Conservation (phyloP, 1,140 invertebrate species). For the Drosophila punjabiensis region DNA sequence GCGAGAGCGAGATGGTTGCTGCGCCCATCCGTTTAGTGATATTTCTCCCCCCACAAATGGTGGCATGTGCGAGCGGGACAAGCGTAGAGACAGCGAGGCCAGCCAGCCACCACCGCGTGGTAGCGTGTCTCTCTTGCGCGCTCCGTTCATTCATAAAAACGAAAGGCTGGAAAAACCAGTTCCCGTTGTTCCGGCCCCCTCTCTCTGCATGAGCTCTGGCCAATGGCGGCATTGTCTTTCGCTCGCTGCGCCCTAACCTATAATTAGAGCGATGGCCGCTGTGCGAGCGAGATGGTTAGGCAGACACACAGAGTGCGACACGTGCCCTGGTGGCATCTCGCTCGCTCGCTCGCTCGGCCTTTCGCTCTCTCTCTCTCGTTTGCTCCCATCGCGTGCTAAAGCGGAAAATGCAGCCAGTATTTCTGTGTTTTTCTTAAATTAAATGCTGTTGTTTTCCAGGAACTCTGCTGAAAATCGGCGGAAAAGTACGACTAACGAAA, state of each 20-base stretch:
- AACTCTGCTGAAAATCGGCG: slow-evolving; percentile 22
- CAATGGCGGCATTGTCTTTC: slow-evolving; percentile 61
- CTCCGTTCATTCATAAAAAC: slow-evolving; percentile 35
- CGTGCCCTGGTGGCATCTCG: slow-evolving; percentile 44
- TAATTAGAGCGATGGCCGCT: slow-evolving; percentile 85
- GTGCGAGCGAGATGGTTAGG: slow-evolving; percentile 56
- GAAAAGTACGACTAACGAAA: slow-evolving; percentile 4
- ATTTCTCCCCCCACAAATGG: neutral
- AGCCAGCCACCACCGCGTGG: slow-evolving; percentile 7
- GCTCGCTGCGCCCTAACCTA: slow-evolving; percentile 65
- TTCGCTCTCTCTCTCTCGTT: neutral
- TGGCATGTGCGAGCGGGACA: slow-evolving; percentile 23
- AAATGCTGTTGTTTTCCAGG: slow-evolving; percentile 42
- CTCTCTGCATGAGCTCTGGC: slow-evolving; percentile 34
- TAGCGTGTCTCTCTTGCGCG: slow-evolving; percentile 5
- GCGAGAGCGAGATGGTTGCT: slow-evolving; percentile 7
- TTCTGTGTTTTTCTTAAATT: slow-evolving; percentile 37
- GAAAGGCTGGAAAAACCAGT: slow-evolving; percentile 34
- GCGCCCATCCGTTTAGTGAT: neutral
- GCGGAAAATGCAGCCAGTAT: slow-evolving; percentile 19
- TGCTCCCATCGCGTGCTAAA: slow-evolving; percentile 19
- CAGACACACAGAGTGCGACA: slow-evolving; percentile 14
- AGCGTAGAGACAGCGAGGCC: slow-evolving; percentile 17
- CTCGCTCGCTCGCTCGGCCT: neutral
- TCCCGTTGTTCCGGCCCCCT: slow-evolving; percentile 55